A percentile compares a stretch with the other conserved stretches of the same genome.
phyloP scores from a whole-genome alignment of 2,888 invertebrate genomes.

The Noctua janthe region DNA sequence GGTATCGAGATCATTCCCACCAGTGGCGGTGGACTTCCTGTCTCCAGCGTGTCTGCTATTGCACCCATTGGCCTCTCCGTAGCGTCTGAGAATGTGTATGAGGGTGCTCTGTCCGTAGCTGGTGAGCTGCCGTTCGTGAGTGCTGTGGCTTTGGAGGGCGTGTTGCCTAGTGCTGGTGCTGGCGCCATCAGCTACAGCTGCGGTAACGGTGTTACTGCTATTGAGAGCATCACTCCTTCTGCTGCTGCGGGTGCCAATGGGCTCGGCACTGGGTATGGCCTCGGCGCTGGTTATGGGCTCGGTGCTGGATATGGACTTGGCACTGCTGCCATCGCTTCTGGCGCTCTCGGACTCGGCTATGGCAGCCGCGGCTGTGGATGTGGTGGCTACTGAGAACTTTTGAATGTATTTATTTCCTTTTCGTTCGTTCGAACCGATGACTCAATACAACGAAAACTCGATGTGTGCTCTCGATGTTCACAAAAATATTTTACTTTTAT shows the following conservation, averaged over 20 bases:
- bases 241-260: not conserved
- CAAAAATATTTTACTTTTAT: too few species aligned
- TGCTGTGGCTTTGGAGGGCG: conserved; percentile 29
- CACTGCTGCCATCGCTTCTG: not conserved
- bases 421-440: too few species aligned
- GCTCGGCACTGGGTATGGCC: not conserved
- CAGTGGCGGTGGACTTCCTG: conserved; percentile 51
- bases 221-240: not conserved
- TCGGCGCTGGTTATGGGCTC: not conserved
- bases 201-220: not conserved
- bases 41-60: conserved; percentile 51
- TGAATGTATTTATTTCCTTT: too few species aligned
- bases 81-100: conserved; percentile 60
- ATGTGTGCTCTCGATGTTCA: too few species aligned
- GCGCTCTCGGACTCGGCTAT: not conserved
- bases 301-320: not conserved
- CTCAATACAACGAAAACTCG: too few species aligned
- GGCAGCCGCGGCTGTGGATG: not conserved
- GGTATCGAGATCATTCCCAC: conserved; percentile 60
- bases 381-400: not conserved
- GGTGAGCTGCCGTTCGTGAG: conserved; percentile 61
- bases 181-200: not conserved
- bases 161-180: not conserved
- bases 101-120: conserved; percentile 52
- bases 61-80: conserved; percentile 55